These are phyloP conservation scores for Cyphomyrmex costatus DNA, from an alignment of 1,140 invertebrate species.

Conservation along the genomic window DNA sequence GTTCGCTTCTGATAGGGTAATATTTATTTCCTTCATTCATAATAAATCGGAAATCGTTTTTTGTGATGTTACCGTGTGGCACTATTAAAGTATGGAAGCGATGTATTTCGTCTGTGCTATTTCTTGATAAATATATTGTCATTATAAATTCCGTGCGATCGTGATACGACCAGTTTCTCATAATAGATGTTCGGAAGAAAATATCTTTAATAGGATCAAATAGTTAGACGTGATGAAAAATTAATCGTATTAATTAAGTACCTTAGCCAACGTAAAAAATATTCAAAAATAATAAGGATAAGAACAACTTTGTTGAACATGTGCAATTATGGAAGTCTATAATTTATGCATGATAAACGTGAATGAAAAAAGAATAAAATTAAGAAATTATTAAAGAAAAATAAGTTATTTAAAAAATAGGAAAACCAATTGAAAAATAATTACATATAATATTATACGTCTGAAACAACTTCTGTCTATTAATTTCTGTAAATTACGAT, in stretches of 20 bases:
- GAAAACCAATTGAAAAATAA: neutral
- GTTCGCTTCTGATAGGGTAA: too few species aligned
- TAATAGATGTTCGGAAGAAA: neutral
- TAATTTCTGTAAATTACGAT: neutral
- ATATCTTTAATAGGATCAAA: neutral
- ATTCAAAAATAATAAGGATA: neutral
- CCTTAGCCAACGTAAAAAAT: neutral
- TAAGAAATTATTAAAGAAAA: neutral
- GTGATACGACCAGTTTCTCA: neutral
- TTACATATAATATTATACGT: neutral
- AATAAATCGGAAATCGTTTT: too few species aligned
- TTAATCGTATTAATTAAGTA: slow-evolving; percentile 9
- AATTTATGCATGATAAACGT: neutral
- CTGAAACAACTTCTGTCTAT: neutral
- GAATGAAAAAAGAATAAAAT: neutral
- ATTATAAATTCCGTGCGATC: neutral
- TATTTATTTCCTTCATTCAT: too few species aligned
- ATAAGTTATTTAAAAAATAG: neutral
- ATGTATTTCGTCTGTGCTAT: neutral
- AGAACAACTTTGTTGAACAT: neutral
- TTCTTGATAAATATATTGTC: neutral
- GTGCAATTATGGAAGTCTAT: neutral
- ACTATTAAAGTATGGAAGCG: too few species aligned
- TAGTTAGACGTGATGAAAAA: neutral
- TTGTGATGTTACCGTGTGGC: too few species aligned